phyloP scores from a whole-genome alignment of 1,140 invertebrate genomes.

The Drosophila sulfurigaster region DNA sequence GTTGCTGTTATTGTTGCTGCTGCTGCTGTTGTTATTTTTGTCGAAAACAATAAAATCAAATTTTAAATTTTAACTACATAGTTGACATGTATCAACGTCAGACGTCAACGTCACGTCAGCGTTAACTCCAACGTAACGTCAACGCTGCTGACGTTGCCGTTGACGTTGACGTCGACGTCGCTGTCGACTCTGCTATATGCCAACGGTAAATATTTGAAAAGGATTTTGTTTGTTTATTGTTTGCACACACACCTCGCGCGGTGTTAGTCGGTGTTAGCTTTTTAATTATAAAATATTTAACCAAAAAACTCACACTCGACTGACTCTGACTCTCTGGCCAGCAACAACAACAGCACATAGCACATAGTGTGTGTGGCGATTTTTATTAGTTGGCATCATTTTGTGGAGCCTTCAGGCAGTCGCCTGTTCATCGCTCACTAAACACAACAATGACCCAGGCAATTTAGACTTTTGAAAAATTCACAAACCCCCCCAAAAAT shows the following conservation, averaged over 20 bases:
- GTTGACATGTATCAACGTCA: constrained; percentile 24
- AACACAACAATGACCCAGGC: constrained; percentile 77
- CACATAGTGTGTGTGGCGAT: constrained; percentile 20
- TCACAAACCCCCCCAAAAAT: constrained; percentile 66
- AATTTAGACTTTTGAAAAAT: constrained; percentile 81
- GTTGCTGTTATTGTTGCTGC: constrained; percentile 3
- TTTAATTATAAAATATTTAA: constrained; percentile 85
- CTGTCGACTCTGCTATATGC: constrained; percentile 69
- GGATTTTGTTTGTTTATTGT: constrained; percentile 85
- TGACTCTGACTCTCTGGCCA: constrained; percentile 21
- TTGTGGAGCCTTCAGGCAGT: constrained; percentile 22
- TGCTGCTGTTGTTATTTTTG: constrained; percentile 13
- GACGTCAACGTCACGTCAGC: background rate
- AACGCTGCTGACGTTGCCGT: too few species aligned
- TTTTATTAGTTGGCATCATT: constrained; percentile 64
- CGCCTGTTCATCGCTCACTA: constrained; percentile 70
- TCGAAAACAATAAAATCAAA: constrained; percentile 67
- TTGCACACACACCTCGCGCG: constrained; percentile 83
- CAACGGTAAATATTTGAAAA: constrained; percentile 84
- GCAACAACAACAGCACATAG: background rate
- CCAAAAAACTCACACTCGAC: constrained; percentile 83
- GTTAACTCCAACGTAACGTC: too few species aligned
- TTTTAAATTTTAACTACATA: constrained; percentile 64
- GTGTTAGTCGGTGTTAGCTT: constrained; percentile 84
- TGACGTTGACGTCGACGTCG: constrained; percentile 35